These are phyloP conservation scores for Microcebus tavaratra DNA, from an alignment of 2,113 vertebrate species.

Conservation along the genomic window DNA sequence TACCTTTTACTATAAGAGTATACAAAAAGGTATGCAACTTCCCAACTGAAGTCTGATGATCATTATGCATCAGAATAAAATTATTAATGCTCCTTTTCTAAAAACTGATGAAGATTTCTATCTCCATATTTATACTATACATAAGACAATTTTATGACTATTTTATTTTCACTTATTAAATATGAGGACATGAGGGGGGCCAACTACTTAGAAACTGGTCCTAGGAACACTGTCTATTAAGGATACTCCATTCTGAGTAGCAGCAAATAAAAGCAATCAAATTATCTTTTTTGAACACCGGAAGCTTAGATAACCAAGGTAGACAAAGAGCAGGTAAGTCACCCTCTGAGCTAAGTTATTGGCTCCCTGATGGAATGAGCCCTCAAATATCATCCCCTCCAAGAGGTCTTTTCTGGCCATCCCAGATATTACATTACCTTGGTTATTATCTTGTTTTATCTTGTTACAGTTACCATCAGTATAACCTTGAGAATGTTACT, in stretches of 20 bases:
- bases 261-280: slow-evolving; percentile 24
- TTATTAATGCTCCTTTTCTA: slow-evolving; percentile 51
- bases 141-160: slow-evolving; percentile 6
- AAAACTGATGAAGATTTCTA: neutral
- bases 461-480: neutral
- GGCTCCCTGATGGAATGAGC: neutral
- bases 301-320: neutral
- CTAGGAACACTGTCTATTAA: neutral
- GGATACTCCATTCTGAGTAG: neutral
- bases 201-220: neutral
- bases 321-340: neutral
- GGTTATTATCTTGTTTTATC: neutral
- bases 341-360: neutral
- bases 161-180: slow-evolving; percentile 35
- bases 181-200: neutral
- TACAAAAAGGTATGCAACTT: slow-evolving; percentile 50
- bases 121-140: neutral
- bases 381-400: neutral
- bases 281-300: neutral
- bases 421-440: neutral
- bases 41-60: slow-evolving; percentile 57
- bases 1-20: neutral
- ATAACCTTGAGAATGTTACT: neutral
- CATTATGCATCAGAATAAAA: slow-evolving; percentile 55
- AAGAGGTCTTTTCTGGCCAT: neutral